Conservation (phyloP, 2,797 vertebrate genomes). For the Scyliorhinus canicula region DNA sequence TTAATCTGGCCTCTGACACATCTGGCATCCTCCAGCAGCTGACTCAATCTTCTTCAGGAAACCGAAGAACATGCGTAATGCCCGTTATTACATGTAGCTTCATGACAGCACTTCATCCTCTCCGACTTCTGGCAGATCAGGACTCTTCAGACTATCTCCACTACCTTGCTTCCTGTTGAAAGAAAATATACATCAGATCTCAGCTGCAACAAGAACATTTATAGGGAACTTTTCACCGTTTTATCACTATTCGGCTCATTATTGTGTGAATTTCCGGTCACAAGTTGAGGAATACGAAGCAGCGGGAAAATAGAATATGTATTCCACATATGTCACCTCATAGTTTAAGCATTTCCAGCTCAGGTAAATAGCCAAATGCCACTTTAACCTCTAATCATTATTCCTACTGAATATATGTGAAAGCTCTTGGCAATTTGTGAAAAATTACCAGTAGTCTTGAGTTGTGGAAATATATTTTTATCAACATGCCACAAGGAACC, state of each 20-base stretch:
- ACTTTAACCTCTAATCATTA: not conserved
- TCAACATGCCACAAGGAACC: not conserved
- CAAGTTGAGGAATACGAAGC: not conserved
- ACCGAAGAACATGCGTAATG: not conserved
- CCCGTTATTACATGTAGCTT: conserved; percentile 45
- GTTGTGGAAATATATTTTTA: not conserved
- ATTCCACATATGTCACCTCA: not conserved
- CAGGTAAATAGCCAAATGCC: not conserved
- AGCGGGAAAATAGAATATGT: not conserved
- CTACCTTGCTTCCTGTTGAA: conserved; percentile 81
- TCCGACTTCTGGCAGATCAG: conserved; percentile 70
- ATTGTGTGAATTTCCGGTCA: not conserved
- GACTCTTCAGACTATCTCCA: conserved; percentile 67
- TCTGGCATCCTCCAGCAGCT: not conserved
- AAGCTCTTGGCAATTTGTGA: not conserved
- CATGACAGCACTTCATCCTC: conserved; percentile 82
- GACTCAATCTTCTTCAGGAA: not conserved
- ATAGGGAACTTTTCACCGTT: not conserved
- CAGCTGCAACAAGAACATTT: not conserved
- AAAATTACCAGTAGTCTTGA: not conserved
- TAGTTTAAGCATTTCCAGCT: not conserved
- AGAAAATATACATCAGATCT: conserved; percentile 39
- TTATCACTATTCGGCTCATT: not conserved
- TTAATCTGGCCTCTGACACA: not conserved
- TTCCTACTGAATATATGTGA: not conserved